A percentile compares a stretch with the other conserved stretches of the same genome.
Evolutionary conservation across 1,140 invertebrate genomes (phyloP).

Genomic region (Aporrectodea caliginosa): DNA sequence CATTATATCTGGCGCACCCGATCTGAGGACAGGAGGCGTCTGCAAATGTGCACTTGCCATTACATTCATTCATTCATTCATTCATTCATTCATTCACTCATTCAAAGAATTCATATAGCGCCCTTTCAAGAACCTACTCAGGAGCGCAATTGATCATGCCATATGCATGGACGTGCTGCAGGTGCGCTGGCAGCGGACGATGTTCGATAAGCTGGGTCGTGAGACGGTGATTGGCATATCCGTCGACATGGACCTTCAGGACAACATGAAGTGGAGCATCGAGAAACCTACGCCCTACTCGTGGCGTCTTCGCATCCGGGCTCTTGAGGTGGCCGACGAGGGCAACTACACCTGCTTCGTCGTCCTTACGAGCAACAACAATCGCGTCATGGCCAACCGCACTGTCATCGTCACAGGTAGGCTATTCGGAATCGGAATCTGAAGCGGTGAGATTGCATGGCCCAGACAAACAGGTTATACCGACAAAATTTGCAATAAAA

Average conservation of each 20-base stretch:
- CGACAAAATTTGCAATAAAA: no score
- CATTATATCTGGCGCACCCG: no score
- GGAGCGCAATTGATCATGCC: no score
- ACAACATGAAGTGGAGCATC: slow-evolving; percentile 23
- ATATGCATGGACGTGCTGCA: no score
- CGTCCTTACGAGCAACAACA: slow-evolving; percentile 21
- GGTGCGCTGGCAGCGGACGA: slow-evolving; percentile 13
- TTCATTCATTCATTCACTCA: no score
- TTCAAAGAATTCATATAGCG: no score
- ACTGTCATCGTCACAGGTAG: slow-evolving; percentile 15
- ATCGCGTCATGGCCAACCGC: slow-evolving; percentile 11
- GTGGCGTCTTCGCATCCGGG: slow-evolving; percentile 21
- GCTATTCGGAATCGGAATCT: background rate
- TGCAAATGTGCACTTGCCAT: no score
- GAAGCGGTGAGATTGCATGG: background rate
- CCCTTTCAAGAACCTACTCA: no score
- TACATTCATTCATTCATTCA: no score
- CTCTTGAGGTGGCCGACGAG: slow-evolving; percentile 14
- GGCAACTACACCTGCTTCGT: slow-evolving; percentile 28
- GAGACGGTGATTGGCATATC: slow-evolving; percentile 1
- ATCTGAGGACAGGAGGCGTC: no score
- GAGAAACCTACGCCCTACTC: slow-evolving; percentile 23
- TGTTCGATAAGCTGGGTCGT: slow-evolving; percentile 1
- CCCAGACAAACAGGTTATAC: no score
- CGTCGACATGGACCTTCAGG: slow-evolving; percentile 12